These are phyloP conservation scores for Brachystomella parvula DNA, from an alignment of 1,140 invertebrate species.

Conservation along the genomic window DNA sequence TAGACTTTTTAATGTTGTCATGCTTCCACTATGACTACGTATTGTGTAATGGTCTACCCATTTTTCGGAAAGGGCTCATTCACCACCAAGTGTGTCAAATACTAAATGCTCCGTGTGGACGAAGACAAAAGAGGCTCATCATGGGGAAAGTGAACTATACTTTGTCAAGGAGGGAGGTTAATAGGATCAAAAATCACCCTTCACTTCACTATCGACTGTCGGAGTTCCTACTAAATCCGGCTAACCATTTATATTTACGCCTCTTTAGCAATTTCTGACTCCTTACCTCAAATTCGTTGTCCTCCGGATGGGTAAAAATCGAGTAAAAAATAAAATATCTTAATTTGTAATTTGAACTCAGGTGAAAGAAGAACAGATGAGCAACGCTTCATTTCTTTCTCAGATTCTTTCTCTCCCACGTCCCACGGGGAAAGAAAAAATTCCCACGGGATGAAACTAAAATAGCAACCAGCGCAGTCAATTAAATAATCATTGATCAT, in stretches of 20 bases:
- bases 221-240: neutral
- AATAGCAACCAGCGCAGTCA: no score
- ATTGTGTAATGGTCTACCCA: neutral
- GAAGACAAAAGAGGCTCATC: neutral
- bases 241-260: neutral
- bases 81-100: neutral
- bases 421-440: no score
- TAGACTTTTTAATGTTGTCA: no score
- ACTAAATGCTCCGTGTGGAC: no score
- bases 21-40: neutral
- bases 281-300: neutral
- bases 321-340: neutral
- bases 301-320: neutral
- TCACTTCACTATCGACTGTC: neutral
- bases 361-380: neutral
- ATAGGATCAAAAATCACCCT: constrained; percentile 12
- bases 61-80: neutral
- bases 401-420: no score
- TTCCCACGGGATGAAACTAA: no score
- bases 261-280: neutral
- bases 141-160: neutral
- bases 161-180: neutral
- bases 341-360: neutral
- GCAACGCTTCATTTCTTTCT: no score
- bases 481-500: no score